Evolutionary conservation across 1,140 invertebrate genomes (phyloP), one percentile per base, ranked within the genome.

Genomic region (Bilobella aurantiaca): DNA sequence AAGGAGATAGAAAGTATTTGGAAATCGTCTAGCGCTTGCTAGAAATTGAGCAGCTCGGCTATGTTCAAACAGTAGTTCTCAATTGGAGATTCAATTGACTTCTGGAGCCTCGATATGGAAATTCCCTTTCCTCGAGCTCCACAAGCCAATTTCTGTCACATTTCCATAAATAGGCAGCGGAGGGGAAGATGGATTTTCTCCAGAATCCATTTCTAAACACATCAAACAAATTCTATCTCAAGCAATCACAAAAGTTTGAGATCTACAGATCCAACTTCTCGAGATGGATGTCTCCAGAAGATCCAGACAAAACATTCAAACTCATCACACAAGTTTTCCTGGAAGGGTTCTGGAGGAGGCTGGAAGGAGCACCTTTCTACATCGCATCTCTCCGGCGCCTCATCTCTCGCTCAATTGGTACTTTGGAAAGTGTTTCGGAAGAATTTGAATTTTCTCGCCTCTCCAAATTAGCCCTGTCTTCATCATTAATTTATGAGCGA

Each of bases 1-100:
- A 53, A 53, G 49, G 14, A 23, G 49, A 23, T 12, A 53, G 37
- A 16, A 53, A 53, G 49, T 23, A 5, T 12, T 5, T 5, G 25
- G 21, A 53, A 16, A 3, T 23, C 25, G 49, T 5, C 12, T 5
- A 12, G 14, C 25, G 8, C 5, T 53, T 23, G 5, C 8, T 14
- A 18, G 23, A 5, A 53, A 16, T 53, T 53, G 49, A 53, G 25
- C 49, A 53, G 23, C 12, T 18, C 8, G 37, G n/a, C 8, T 42
- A 12, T 12, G 37, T 42, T 12, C 37, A n/a, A n/a, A n/a, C 37
- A 53, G 3, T 23, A 18, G 5, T 23, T 53, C 12, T 53, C 8
- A 53, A 16, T 53, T 53, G 12, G 23, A 53, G 49, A 53, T 53
- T 53, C 49, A 53, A 53, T 53, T 53, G 12, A 23, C 49, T 53